phyloP scores from a whole-genome alignment of 1,140 invertebrate genomes.

The Tyrophagus putrescentiae region DNA sequence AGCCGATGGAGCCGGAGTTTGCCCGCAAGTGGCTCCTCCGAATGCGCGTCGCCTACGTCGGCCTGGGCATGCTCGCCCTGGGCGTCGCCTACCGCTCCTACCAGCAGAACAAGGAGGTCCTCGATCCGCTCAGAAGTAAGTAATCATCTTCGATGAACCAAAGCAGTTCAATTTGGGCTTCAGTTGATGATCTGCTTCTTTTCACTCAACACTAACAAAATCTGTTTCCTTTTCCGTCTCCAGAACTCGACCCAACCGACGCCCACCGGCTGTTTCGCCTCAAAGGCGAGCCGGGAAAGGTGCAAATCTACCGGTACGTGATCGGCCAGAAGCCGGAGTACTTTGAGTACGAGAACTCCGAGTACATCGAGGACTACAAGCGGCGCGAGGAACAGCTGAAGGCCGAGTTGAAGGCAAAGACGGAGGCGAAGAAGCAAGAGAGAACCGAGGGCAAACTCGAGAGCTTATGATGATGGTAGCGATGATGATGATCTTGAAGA shows the following conservation, averaged over 20 bases:
- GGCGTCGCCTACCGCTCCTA: not conserved
- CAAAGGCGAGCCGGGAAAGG: not conserved
- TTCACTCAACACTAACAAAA: not conserved
- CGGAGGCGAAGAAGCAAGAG: too few species aligned
- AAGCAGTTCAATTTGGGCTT: not conserved
- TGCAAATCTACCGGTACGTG: not conserved
- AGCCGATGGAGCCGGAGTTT: not conserved
- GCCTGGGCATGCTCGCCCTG: not conserved
- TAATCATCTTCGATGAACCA: not conserved
- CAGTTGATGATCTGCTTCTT: not conserved
- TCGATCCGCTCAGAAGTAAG: not conserved
- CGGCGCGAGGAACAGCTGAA: not conserved
- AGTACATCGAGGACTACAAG: not conserved
- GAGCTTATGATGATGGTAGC: too few species aligned
- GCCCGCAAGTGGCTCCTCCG: conserved; percentile 3
- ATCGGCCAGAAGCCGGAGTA: not conserved
- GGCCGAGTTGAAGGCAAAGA: too few species aligned
- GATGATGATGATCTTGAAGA: too few species aligned
- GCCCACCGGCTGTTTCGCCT: not conserved
- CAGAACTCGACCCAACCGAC: not conserved
- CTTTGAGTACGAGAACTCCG: not conserved
- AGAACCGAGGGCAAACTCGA: too few species aligned
- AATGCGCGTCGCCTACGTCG: not conserved
- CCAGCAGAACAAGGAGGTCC: not conserved
- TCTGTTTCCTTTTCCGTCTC: not conserved